Percentiles rank a stretch among this genome's conserved stretches.
Evolutionary conservation across 2,888 invertebrate species (phyloP).

Genomic region (Epistrophe eligans): DNA sequence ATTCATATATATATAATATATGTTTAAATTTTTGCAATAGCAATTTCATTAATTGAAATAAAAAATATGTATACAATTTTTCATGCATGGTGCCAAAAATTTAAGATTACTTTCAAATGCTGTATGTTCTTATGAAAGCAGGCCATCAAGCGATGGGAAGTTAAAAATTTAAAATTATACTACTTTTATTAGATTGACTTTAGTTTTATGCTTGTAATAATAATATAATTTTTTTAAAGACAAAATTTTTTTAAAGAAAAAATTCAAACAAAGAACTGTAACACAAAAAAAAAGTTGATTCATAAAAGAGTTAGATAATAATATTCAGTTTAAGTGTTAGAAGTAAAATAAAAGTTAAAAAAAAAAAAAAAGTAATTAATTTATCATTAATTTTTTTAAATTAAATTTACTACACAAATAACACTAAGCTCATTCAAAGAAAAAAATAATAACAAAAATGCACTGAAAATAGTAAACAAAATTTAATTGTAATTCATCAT

Average conservation of each 20-base stretch:
- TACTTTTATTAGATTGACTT: not conserved
- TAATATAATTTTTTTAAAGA: constrained; percentile 1
- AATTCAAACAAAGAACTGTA: constrained; percentile 19
- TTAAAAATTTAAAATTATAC: not conserved
- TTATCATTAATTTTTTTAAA: constrained; percentile 43
- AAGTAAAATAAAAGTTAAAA: constrained; percentile 58
- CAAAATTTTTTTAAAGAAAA: constrained; percentile 47
- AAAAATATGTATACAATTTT: constrained; percentile 66
- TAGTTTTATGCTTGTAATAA: constrained; percentile 7
- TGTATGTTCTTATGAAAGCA: constrained; percentile 54
- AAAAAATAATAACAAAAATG: constrained; percentile 57
- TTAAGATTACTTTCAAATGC: constrained; percentile 38
- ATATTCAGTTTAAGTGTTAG: constrained; percentile 72
- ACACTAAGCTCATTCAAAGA: constrained; percentile 68
- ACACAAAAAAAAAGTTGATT: constrained; percentile 6
- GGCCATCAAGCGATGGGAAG: constrained; percentile 29
- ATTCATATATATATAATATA: constrained; percentile 50
- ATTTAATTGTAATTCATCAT: constrained; percentile 71
- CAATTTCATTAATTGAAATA: constrained; percentile 46
- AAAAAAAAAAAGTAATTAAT: constrained; percentile 49
- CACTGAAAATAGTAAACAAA: constrained; percentile 77
- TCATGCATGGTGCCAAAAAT: constrained; percentile 69
- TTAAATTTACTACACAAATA: constrained; percentile 59
- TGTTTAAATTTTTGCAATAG: constrained; percentile 60
- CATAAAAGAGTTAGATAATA: constrained; percentile 37